Evolutionary conservation across 2,113 vertebrate species (phyloP).

Genomic region (Pelvicachromis taeniatus): DNA sequence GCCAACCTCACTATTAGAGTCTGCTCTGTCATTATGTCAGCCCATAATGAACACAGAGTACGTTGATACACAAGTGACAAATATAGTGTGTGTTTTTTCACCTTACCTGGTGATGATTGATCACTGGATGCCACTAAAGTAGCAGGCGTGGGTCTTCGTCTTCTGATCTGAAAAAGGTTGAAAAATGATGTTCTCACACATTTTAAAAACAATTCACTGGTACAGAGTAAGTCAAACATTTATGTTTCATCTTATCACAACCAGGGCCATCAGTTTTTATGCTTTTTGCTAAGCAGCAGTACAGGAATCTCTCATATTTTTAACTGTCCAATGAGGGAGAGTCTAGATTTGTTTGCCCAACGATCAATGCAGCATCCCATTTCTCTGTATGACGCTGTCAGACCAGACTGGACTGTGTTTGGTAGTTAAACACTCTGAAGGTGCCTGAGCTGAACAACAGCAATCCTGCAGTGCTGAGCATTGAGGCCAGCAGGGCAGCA

Average conservation of each 20-base stretch:
- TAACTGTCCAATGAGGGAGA: background rate
- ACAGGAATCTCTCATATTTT: background rate
- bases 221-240: background rate
- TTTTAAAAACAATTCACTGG: background rate
- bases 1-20: background rate
- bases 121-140: constrained; percentile 90
- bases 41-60: background rate
- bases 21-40: background rate
- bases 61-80: background rate
- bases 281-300: background rate
- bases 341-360: background rate
- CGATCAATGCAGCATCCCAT: background rate
- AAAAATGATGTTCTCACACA: background rate
- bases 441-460: background rate
- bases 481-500: background rate
- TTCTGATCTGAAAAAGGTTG: constrained; percentile 79
- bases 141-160: constrained; percentile 88
- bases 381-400: background rate
- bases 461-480: background rate
- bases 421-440: background rate
- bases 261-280: background rate
- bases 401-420: background rate
- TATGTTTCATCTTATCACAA: background rate
- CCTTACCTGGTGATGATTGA: constrained; percentile 89
- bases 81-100: background rate